Base-by-base conservation (phyloP, 2,888 invertebrate genomes). In the Scrobipalpa atriplicella region DNA sequence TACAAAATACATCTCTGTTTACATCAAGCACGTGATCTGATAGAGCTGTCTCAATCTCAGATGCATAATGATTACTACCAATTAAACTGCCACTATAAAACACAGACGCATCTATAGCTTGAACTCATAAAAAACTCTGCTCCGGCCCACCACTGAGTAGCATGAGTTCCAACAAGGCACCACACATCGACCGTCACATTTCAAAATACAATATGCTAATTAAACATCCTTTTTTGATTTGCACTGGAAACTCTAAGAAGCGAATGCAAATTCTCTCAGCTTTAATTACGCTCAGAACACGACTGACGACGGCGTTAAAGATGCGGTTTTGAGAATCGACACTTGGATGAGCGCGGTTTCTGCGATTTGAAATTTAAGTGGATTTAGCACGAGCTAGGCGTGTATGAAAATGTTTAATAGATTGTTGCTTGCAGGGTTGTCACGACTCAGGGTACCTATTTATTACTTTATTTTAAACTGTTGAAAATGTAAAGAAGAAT, bases 121-220 rank as follows among this genome's bases (percentile, higher is more conserved):
- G 72, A 75, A 71, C 76, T 78, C 81, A 81, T 83, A 86, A 86
- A 85, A 85, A 79, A 83, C 81, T 75, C 76, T 73, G 79, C 82
- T 80, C 71, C 73, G 77, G 85, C 85, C 90, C 89, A 90, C 90
- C 92, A 86, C 89, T 87, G 90, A 85, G 89, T 83, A 79, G 84
- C 84, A 88, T 85, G 83, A 83, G 83, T 77, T 84, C 58, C 38
- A 58, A 58, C 54, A 56, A 38, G 36, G 36, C 29, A 16, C 80
- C 79, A 83, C 86, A 88, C 87, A 85, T 88, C 81, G 89, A 87
- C 88, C 90, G 85, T 91, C 91, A 91, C 90, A 89, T 89, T 90
- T 91, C 88, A 89, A 89, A 91, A 87, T 88, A 88, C 90, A 91
- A 92, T 92, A 92, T 92, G 92, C 92, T 92, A 92, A 92, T 92